These are phyloP conservation scores for Mola mola DNA, from an alignment of 2,113 vertebrate genomes.

Conservation along the genomic window DNA sequence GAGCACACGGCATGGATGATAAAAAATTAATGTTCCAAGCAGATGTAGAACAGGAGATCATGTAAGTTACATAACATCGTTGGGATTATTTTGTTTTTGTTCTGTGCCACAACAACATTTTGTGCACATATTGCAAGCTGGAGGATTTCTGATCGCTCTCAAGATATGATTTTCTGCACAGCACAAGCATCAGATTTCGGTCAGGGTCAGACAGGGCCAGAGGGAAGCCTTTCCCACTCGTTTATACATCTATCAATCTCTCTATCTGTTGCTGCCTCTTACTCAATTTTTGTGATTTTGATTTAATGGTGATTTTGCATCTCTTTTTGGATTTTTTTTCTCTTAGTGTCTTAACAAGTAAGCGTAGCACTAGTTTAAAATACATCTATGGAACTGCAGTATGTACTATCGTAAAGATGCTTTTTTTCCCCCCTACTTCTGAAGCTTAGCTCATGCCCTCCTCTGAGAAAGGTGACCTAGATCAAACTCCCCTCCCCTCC, in stretches of 20 bases:
- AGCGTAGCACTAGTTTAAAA: not conserved
- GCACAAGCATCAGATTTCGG: slow-evolving; percentile 81
- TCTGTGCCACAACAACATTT: not conserved
- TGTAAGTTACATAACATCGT: not conserved
- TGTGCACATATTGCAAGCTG: not conserved
- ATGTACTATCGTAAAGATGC: not conserved
- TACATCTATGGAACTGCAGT: not conserved
- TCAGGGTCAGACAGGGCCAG: slow-evolving; percentile 93
- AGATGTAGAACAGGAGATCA: not conserved
- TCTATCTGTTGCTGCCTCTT: not conserved
- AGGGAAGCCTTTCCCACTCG: slow-evolving; percentile 81
- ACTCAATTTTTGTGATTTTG: not conserved
- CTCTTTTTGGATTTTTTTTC: no score
- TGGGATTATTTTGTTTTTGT: not conserved
- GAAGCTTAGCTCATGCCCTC: slow-evolving; percentile 51
- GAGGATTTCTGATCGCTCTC: not conserved
- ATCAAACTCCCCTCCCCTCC: slow-evolving; percentile 80
- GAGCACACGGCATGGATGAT: slow-evolving; percentile 30
- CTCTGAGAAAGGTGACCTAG: slow-evolving; percentile 80
- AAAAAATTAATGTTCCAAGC: not conserved
- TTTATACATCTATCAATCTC: not conserved
- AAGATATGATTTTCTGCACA: not conserved
- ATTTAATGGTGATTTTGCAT: not conserved
- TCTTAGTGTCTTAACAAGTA: not conserved
- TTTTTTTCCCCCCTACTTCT: slow-evolving; percentile 12